A percentile compares a stretch with the other conserved stretches of the same genome.
phyloP scores from a whole-genome alignment of 64 coral and sea anemone genomes.

The Astreopora myriophthalma region DNA sequence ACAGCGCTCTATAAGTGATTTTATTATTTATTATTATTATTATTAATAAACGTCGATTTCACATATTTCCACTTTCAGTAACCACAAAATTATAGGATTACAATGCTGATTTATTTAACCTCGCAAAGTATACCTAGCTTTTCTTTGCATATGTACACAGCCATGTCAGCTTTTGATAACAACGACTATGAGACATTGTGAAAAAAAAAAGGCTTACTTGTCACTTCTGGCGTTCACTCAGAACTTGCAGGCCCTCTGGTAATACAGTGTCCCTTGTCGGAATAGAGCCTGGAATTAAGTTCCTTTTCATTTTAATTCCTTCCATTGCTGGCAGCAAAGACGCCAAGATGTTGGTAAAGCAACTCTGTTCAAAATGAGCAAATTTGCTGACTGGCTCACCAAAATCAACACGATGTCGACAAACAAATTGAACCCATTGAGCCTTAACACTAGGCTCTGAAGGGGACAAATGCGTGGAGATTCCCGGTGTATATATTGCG shows the following conservation, averaged over 20 bases:
- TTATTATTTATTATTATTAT: too few relatives aligned
- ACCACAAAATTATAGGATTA: too few relatives aligned
- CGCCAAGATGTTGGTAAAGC: not conserved
- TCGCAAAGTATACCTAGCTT: too few relatives aligned
- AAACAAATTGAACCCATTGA: slow-evolving; percentile 57
- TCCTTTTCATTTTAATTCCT: not conserved
- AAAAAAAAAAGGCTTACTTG: not conserved
- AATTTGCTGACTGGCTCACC: not conserved
- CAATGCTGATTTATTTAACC: too few relatives aligned
- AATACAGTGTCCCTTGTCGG: slow-evolving; percentile 9
- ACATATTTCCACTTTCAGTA: too few relatives aligned
- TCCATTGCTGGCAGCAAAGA: not conserved
- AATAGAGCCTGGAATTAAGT: slow-evolving; percentile 6
- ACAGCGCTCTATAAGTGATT: too few relatives aligned
- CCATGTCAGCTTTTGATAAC: too few relatives aligned
- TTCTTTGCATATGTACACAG: too few relatives aligned
- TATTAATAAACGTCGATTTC: too few relatives aligned
- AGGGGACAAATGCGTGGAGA: slow-evolving; percentile 52
- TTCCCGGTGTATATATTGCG: not conserved
- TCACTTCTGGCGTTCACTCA: slow-evolving; percentile 4
- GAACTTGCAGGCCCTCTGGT: not conserved
- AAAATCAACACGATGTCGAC: slow-evolving; percentile 48
- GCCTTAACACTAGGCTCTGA: slow-evolving; percentile 16
- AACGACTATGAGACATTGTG: too few relatives aligned
- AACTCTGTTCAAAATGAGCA: slow-evolving; percentile 50